Evolutionary conservation across 2,888 invertebrate genomes (phyloP).

Genomic region (Elmis aenea): DNA sequence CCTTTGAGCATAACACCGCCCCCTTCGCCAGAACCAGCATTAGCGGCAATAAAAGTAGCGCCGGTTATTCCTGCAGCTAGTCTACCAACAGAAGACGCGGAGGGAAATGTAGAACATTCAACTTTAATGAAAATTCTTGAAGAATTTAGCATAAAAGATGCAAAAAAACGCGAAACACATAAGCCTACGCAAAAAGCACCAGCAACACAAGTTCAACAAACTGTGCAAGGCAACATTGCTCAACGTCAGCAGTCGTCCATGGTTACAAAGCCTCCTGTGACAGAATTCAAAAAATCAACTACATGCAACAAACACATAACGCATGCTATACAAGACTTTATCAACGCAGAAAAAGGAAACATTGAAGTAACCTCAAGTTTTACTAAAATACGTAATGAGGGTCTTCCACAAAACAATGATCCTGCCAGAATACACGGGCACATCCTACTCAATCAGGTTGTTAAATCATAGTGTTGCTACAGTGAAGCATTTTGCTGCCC

Average conservation of each 20-base stretch:
- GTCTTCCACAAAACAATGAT: neutral
- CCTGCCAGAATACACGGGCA: neutral
- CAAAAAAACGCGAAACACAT: constrained; percentile 1
- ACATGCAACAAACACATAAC: constrained; percentile 1
- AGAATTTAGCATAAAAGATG: constrained; percentile 35
- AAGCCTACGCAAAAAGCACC: neutral
- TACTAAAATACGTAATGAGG: constrained; percentile 1
- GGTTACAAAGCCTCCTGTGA: no score
- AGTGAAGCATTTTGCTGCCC: constrained; percentile 7
- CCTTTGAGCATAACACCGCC: constrained; percentile 30
- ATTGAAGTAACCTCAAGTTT: constrained; percentile 5
- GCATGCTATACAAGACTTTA: constrained; percentile 14
- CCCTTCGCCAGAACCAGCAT: constrained; percentile 29
- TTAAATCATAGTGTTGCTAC: constrained; percentile 11
- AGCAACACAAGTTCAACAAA: neutral
- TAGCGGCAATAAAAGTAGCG: neutral
- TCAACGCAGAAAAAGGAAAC: constrained; percentile 15
- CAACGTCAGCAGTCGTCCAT: neutral
- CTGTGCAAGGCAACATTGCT: no score
- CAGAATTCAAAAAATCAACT: constrained; percentile 5
- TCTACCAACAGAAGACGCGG: constrained; percentile 28
- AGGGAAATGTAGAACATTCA: constrained; percentile 39
- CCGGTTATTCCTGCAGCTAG: constrained; percentile 6
- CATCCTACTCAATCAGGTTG: constrained; percentile 9
- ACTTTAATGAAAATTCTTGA: constrained; percentile 42